Evolutionary conservation across 2,888 invertebrate genomes (phyloP).

Genomic region (Cerceris ruficornis): DNA sequence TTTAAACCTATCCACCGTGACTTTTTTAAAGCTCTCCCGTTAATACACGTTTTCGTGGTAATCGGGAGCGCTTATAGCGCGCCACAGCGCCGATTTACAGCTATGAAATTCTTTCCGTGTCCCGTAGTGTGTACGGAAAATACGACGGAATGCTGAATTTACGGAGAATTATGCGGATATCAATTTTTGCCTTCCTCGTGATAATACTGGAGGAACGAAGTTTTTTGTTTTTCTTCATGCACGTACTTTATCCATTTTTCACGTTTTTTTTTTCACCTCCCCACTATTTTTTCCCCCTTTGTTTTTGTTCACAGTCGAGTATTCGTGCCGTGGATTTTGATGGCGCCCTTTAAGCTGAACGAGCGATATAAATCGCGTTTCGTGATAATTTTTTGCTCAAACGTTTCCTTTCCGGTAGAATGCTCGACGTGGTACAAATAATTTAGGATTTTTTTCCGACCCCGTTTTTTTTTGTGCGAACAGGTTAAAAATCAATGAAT

Average conservation of each 20-base stretch:
- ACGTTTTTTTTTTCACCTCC: not conserved
- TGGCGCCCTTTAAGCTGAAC: not conserved
- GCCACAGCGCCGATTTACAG: not conserved
- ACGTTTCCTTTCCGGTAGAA: not conserved
- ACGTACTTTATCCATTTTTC: not conserved
- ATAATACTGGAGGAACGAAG: not conserved
- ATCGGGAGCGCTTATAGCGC: conserved; percentile 22
- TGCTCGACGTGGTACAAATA: conserved; percentile 9
- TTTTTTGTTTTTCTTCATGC: not conserved
- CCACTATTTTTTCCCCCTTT: not conserved
- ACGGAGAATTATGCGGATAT: not conserved
- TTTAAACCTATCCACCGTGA: conserved; percentile 60
- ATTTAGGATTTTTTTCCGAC: conserved; percentile 9
- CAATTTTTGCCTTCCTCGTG: conserved; percentile 1
- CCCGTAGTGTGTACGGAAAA: not conserved
- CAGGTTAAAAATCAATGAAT: not conserved
- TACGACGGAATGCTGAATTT: conserved; percentile 13
- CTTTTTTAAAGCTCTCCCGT: conserved; percentile 48
- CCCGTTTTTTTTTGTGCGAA: not conserved
- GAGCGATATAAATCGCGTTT: conserved; percentile 15
- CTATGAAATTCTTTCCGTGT: conserved; percentile 14
- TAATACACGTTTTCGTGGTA: conserved; percentile 32
- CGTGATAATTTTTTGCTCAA: conserved; percentile 14
- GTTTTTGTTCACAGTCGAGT: not conserved
- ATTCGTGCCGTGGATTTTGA: not conserved